Evolutionary conservation across 2,113 vertebrate genomes (phyloP), one percentile per base, ranked within the genome.

Genomic region (Ciconia maguari): DNA sequence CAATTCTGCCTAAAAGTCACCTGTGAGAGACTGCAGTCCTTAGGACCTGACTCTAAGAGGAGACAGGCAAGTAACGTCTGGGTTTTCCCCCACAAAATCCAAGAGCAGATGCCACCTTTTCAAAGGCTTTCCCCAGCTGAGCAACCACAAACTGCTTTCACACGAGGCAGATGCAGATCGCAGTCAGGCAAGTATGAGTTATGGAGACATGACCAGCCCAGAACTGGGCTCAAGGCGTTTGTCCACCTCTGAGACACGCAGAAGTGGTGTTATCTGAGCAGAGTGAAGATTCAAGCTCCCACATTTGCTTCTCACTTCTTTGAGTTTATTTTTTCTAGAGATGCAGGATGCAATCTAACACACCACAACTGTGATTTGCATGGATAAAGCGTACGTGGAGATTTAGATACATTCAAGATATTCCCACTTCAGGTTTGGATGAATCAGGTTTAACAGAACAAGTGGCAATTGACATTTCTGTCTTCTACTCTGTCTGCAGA

Each of bases 391-490:
- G 46, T 6, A 46, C 13, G 4, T 51, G 64, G 88, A 81, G 83
- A n/a, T 57, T 46, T 1, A 83, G 93, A 77, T n/a, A 58, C 64
- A 5, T 60, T 72, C 27, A 18, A 52, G 83, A 76, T 49, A 78
- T 52, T 94, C 77, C 89, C 94, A 87, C 92, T 96, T 87, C 76
- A 93, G 80, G 42, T 44, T 10, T 75, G 77, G 76, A 83, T 80
- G 90, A 62, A 68, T 68, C 78, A 74, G 75, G 85, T 46, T 70
- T 61, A 85, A 51, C 20, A 36, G 94, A 79, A 92, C 94, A 94
- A 96, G 95, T 95, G 95, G 83, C 94, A 78, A 93, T 96, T 90
- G 95, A 95, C 94, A 95, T 95, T 97, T 96, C 79, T 86, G 60
- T 49, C 91, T 83, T 71, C 57, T 65, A 10, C 78, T 93, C 87